phyloP scores from a whole-genome alignment of 1,140 invertebrate species.

The Venturia canescens region DNA sequence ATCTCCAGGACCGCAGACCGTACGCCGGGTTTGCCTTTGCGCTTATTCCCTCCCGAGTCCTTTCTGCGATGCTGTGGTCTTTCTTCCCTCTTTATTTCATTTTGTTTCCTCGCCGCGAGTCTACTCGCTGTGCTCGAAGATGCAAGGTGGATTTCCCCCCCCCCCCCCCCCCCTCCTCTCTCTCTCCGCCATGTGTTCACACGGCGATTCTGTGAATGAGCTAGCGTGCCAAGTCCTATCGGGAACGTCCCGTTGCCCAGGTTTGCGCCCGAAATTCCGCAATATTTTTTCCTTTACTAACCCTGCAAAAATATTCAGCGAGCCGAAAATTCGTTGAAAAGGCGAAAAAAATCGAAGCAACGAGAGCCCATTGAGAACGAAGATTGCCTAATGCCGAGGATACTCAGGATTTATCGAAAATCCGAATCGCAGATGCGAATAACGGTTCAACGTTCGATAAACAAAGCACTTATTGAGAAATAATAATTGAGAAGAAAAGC shows the following conservation, averaged over 20 bases:
- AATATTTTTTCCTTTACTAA: too few species aligned
- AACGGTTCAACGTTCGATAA: too few species aligned
- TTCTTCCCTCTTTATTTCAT: constrained; percentile 30
- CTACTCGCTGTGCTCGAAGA: constrained; percentile 14
- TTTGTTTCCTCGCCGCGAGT: constrained; percentile 25
- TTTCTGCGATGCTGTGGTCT: background rate
- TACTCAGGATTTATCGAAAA: too few species aligned
- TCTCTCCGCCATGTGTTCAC: constrained; percentile 21
- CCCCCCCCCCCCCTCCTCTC: background rate
- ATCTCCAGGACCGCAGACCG: background rate
- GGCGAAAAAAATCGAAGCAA: background rate
- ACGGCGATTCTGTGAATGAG: constrained; percentile 64
- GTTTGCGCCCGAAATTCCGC: too few species aligned
- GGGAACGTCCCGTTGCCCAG: background rate
- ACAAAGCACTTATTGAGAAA: too few species aligned
- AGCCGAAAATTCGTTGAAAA: background rate
- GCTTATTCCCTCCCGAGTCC: background rate
- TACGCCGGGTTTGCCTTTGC: background rate
- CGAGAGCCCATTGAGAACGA: background rate
- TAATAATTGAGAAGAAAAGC: too few species aligned
- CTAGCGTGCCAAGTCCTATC: constrained; percentile 26
- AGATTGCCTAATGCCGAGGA: too few species aligned
- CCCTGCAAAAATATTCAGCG: background rate
- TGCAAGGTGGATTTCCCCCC: constrained; percentile 21
- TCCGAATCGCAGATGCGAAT: too few species aligned